Base-by-base conservation (phyloP, 1,140 invertebrate genomes). In the Hormaphis cornu region DNA sequence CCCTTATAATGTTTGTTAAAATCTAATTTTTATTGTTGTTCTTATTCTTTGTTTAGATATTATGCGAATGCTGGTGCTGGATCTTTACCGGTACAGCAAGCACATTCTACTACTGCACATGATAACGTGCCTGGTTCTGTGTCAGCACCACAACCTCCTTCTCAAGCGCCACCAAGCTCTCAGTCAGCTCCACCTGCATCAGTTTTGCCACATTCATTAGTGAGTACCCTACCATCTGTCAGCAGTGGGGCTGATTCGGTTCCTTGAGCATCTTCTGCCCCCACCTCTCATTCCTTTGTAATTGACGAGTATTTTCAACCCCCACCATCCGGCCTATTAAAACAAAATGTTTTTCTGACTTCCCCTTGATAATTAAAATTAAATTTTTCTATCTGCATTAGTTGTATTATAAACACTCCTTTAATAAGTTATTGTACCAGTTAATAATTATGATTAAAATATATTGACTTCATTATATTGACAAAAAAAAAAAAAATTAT, bases 71-170 rank as follows among this genome's bases (percentile, higher is more conserved):
- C 72, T 5, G 71, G 70, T 10, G 71, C 72, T 7, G 85, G 85
- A 76, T 80, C 83, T 74, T 79, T 87, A 74, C 84, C 84, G 46
- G 83, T 86, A 71, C 87, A 88, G 80, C 87, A 87, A 80, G 86
- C 86, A 71, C 86, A 88, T 77, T 87, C 86, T 74, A 88, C 87
- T 75, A 88, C 86, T 73, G 84, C 86, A 73, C 86, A 87, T 77
- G 87, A 88, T 79, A 83, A 83, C 76, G 79, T 74, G 78, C 81
- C 75, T 76, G 80, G 79, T 83, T 85, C 77, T 80, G 84, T 76
- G 81, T 83, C 78, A 76, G 79, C 78, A 52, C 78, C 76, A 54
- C 80, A 78, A 63, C 80, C 78, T 71, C 78, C 78, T 72, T 75
- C 75, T 46, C 78, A 79, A 72, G 80, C 80, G 73, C 81, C 79